Conservation (phyloP, 2,888 invertebrate genomes). For the Orchesella flavescens region DNA sequence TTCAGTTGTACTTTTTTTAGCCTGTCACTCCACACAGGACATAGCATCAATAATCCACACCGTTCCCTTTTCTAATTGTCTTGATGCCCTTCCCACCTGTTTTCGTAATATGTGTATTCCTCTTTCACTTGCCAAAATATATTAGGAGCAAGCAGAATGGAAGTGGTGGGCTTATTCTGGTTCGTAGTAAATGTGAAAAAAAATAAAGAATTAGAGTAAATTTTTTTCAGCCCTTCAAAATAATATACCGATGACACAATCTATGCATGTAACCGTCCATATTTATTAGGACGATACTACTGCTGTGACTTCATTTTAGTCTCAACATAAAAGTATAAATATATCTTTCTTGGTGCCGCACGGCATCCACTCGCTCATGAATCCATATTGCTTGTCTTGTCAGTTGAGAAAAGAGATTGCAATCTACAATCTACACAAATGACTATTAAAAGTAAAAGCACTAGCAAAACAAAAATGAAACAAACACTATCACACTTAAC, state of each 20-base stretch:
- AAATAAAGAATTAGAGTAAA: constrained; percentile 15
- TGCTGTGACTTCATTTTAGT: neutral
- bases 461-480: neutral
- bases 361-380: neutral
- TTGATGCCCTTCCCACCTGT: constrained; percentile 51
- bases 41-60: neutral
- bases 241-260: constrained; percentile 44
- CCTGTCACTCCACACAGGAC: constrained; percentile 20
- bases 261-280: neutral
- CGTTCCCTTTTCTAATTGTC: constrained; percentile 51
- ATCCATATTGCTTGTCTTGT: neutral
- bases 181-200: neutral
- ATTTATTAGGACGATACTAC: too few species aligned
- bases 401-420: constrained; percentile 13
- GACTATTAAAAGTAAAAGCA: constrained; percentile 56
- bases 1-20: neutral
- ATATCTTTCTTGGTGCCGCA: constrained; percentile 13
- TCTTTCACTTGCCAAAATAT: constrained; percentile 42
- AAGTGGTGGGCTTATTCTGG: constrained; percentile 2
- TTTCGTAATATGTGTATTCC: neutral
- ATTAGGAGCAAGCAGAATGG: neutral
- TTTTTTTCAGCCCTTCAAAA: constrained; percentile 55
- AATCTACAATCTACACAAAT: constrained; percentile 32
- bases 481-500: neutral
- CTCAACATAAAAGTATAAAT: constrained; percentile 11